Evolutionary conservation across 2,888 invertebrate genomes (phyloP), one percentile per base, ranked within the genome.

Genomic region (Drosophila multiciliata): DNA sequence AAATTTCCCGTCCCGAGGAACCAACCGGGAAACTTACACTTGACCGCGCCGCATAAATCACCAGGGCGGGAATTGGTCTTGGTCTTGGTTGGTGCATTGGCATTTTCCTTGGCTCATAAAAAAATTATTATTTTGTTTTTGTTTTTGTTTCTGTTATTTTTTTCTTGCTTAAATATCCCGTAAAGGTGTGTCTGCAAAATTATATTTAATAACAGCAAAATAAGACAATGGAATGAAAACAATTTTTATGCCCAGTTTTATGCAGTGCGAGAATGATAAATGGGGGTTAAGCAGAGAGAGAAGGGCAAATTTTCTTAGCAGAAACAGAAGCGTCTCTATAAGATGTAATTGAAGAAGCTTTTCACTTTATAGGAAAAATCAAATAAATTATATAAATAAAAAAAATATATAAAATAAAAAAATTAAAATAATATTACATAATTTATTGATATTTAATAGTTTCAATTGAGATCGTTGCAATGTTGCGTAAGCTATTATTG

Each of bases 11-110:
- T 59, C 89, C 73, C 55, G 57, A 80, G 75, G 71, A 78, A 78
- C 74, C 75, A 74, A 73, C 36, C 49, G 74, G 73, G 74, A 58
- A 75, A 87, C 90, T 89, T 89, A 89, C 90, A 87, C 90, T 87
- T 87, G 87, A 87, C 87, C 90, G 87, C 81, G 73, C 72, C 70
- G 90, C 87, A 87, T 90, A 87, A 87, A 87, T 87, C 87, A 87
- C 67, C 62, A 61, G 60, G 68, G 50, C 61, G 67, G 69, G 68
- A 66, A 69, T 64, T 62, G 54, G 48, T 63, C 48, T 38, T 45
- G 65, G 38, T 45, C n/a, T 40, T 40, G 42, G 66, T 20, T 42
- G 54, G 40, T 52, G 52, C 67, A 61, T 45, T 75, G 64, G 67
- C 82, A 66, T 62, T 69, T 77, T 68, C 78, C 82, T 33, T 69